Percentiles rank a stretch among this genome's conserved stretches.
These are phyloP conservation scores for Tachysurus vachellii DNA, from an alignment of 2,113 vertebrate species.

Conservation along the genomic window DNA sequence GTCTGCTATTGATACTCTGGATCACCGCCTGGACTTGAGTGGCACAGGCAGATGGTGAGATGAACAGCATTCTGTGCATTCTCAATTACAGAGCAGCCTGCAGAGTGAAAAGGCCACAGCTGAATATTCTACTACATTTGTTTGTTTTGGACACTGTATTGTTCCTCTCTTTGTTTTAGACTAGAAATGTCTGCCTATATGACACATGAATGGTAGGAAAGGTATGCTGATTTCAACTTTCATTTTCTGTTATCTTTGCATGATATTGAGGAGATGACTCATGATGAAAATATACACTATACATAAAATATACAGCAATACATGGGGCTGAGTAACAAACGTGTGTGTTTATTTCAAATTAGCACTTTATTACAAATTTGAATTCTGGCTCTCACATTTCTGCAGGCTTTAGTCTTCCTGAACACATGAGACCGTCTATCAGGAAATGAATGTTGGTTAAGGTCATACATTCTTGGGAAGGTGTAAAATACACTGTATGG, in stretches of 20 bases:
- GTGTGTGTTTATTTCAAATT: conserved; percentile 11
- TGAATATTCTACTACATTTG: background rate
- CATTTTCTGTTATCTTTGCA: background rate
- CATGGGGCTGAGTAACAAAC: conserved; percentile 5
- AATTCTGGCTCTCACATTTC: conserved; percentile 10
- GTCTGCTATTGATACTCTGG: conserved; percentile 40
- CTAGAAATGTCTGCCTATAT: background rate
- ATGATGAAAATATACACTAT: background rate
- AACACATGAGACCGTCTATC: conserved; percentile 1
- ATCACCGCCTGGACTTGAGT: conserved; percentile 12
- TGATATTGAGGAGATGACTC: background rate
- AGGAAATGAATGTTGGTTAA: background rate
- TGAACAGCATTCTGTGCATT: conserved; percentile 26
- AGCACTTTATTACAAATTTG: conserved; percentile 26
- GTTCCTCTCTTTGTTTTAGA: background rate
- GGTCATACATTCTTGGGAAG: background rate
- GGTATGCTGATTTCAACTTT: background rate
- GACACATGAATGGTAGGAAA: background rate
- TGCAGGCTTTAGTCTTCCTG: background rate
- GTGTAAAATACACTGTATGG: background rate
- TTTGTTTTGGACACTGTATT: conserved; percentile 18
- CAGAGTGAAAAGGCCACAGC: conserved; percentile 8
- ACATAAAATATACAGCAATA: background rate
- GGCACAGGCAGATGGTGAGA: conserved; percentile 32
- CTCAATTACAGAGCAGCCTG: conserved; percentile 19